Conservation (phyloP, 1,140 invertebrate genomes). For the Manduca sexta region DNA sequence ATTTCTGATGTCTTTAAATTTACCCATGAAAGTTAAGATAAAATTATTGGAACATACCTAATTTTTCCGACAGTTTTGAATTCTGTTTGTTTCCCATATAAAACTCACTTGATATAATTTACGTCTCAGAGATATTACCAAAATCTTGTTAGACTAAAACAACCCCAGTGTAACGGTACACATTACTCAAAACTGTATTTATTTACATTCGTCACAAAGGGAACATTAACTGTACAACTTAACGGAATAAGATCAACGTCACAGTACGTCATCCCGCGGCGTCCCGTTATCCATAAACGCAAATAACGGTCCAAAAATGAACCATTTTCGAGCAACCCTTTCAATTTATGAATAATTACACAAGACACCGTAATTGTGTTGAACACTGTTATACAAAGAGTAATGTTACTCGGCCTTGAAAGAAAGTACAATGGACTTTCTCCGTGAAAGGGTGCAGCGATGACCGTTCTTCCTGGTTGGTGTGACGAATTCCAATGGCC, state of each 20-base stretch:
- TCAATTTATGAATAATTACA: slow-evolving; percentile 61
- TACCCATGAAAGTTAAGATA: too few species aligned
- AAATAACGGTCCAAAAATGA: slow-evolving; percentile 40
- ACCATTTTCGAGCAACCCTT: slow-evolving; percentile 62
- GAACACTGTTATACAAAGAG: slow-evolving; percentile 48
- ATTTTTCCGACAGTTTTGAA: too few species aligned
- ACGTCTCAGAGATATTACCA: too few species aligned
- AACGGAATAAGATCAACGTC: slow-evolving; percentile 36
- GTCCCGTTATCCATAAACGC: slow-evolving; percentile 45
- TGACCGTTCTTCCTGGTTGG: slow-evolving; percentile 44
- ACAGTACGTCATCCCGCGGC: slow-evolving; percentile 23
- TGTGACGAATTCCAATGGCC: slow-evolving; percentile 38
- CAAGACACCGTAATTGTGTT: slow-evolving; percentile 57
- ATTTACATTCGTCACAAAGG: slow-evolving; percentile 22
- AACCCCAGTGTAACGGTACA: background rate
- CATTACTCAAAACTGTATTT: slow-evolving; percentile 45
- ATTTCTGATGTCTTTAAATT: too few species aligned
- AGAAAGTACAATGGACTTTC: slow-evolving; percentile 61
- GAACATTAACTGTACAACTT: slow-evolving; percentile 5
- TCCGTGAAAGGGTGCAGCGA: slow-evolving; percentile 51
- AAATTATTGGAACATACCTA: too few species aligned
- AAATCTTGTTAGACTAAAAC: too few species aligned
- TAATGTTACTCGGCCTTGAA: slow-evolving; percentile 45
- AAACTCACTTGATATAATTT: too few species aligned
- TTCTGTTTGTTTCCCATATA: too few species aligned